These are phyloP conservation scores for Tuta absoluta DNA, from an alignment of 2,888 invertebrate species.

Conservation along the genomic window DNA sequence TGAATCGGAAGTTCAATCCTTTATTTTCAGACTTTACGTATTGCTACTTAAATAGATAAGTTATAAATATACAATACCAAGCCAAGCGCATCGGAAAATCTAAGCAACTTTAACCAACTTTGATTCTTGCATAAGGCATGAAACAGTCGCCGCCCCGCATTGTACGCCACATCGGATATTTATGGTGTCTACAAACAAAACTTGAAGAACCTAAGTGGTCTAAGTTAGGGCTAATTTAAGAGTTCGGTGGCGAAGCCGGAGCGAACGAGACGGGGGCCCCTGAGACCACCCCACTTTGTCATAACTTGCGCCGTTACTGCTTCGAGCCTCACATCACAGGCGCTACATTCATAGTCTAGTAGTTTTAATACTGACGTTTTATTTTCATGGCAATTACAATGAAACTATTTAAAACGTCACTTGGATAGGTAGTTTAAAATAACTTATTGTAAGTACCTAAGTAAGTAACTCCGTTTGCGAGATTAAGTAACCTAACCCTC, in stretches of 20 bases:
- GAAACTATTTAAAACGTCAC: background rate
- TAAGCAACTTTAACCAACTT: conserved; percentile 53
- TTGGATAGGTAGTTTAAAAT: too few species aligned
- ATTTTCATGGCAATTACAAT: background rate
- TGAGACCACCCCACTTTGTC: conserved; percentile 65
- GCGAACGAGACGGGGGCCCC: conserved; percentile 45
- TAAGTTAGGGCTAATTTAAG: conserved; percentile 79
- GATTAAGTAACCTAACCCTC: too few species aligned
- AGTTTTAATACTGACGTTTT: background rate
- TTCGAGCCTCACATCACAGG: conserved; percentile 30
- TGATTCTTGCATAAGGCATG: conserved; percentile 60
- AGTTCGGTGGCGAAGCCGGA: conserved; percentile 61
- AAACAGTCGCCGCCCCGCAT: conserved; percentile 54
- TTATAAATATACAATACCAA: too few species aligned
- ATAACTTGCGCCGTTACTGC: conserved; percentile 66
- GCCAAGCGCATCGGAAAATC: conserved; percentile 36
- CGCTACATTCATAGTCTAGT: background rate
- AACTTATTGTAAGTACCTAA: too few species aligned
- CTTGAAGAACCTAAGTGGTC: conserved; percentile 76
- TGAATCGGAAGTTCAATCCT: too few species aligned
- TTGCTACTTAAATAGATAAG: too few species aligned
- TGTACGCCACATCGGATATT: conserved; percentile 71
- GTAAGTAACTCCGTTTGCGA: too few species aligned
- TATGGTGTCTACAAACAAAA: conserved; percentile 77
- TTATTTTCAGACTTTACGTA: too few species aligned